phyloP scores from a whole-genome alignment of 2,888 invertebrate species.

The Masnerella sp. region DNA sequence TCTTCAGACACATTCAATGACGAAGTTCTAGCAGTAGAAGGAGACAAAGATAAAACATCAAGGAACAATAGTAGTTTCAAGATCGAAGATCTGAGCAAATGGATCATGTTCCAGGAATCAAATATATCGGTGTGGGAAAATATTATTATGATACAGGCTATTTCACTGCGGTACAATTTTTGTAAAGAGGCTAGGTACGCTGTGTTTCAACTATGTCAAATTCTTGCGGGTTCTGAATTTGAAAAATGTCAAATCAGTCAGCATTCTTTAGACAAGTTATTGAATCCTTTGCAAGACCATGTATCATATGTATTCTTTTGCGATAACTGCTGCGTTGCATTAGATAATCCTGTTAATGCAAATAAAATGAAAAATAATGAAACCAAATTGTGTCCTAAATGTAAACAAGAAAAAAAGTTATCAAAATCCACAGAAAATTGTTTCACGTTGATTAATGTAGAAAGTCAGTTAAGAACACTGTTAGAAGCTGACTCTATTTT shows the following conservation, averaged over 20 bases:
- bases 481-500: conserved; percentile 4
- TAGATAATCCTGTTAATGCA: conserved; percentile 1
- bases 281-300: conserved; percentile 3
- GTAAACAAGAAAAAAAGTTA: conserved; percentile 15
- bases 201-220: conserved; percentile 8
- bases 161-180: neutral
- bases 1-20: no score
- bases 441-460: conserved; percentile 1
- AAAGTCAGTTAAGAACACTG: conserved; percentile 14
- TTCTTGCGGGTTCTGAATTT: conserved; percentile 8
- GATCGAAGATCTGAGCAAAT: conserved; percentile 7
- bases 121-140: conserved; percentile 11
- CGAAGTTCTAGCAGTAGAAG: no score
- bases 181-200: conserved; percentile 3
- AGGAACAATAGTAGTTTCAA: no score
- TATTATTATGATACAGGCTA: conserved; percentile 8
- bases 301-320: conserved; percentile 10
- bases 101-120: conserved; percentile 8
- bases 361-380: conserved; percentile 5
- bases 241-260: neutral
- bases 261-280: conserved; percentile 5
- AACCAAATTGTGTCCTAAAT: neutral
- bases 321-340: conserved; percentile 2
- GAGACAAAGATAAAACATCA: no score
- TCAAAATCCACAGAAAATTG: conserved; percentile 5